Evolutionary conservation across 2,888 invertebrate genomes (phyloP), one percentile per base, ranked within the genome.

Genomic region (Eurytoma adleriae): DNA sequence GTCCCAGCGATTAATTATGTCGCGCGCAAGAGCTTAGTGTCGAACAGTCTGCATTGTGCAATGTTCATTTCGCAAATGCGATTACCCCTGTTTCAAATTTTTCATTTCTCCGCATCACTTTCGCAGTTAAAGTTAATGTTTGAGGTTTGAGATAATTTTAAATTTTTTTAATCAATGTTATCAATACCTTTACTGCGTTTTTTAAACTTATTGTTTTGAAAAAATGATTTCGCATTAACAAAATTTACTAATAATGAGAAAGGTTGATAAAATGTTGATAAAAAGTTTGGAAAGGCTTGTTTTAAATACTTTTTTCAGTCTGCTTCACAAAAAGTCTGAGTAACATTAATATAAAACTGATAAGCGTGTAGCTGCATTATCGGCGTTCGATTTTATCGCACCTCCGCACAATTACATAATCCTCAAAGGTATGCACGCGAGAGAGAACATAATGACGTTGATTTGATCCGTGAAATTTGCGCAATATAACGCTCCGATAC

Each of bases 81-180:
- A 74, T 67, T 74, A 74, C 57, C 48, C 66, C 57, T 57, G 67
- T 66, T 67, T 74, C 74, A 74, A 67, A 67, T 0, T 67, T 67
- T 57, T 48, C 66, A 57, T 66, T 66, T 67, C 5, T 5, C 5
- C 40, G 40, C 7, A 40, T 7, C 5, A 40, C 40, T 40, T 40
- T 40, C 40, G 40, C 7, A 40, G 7, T 40, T 40, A 40, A 40
- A 40, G 7, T 40, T 40, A 40, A 40, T 40, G 40, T 40, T 40
- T n/a, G n/a, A n/a, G 4, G 4, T 40, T 40, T 40, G 7, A 7
- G 2, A 7, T 7, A 7, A 40, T 40, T 40, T 40, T 40, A n/a
- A n/a, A n/a, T n/a, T n/a, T n/a, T n/a, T n/a, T n/a, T n/a, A n/a
- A n/a, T n/a, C n/a, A n/a, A n/a, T n/a, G n/a, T n/a, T n/a, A n/a